Evolutionary conservation across 2,888 invertebrate species (phyloP), one percentile per base, ranked within the genome.

Genomic region (Drosophila pegasa): DNA sequence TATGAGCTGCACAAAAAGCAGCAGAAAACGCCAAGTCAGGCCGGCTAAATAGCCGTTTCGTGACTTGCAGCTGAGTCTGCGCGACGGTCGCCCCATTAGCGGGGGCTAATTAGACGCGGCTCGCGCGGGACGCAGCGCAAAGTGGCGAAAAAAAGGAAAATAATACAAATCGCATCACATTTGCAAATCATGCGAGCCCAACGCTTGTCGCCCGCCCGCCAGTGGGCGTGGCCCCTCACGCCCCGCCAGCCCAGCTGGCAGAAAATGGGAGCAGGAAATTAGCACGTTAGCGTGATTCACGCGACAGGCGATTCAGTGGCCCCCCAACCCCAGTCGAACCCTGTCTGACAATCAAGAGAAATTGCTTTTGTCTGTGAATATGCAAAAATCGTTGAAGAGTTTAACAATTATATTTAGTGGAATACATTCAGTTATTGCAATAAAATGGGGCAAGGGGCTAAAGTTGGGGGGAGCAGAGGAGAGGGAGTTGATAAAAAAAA

Each of bases 221-320:
- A 16, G 22, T 59, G 37, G 73, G 66, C 63, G 72, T 75, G 69
- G 37, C 48, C 10, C 22, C 7, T 4, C 9, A 38, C 18, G 12
- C 7, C 40, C 54, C 10, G 10, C 40, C n/a, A n/a, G n/a, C n/a
- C n/a, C 69, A 75, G 73, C 67, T 76, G 78, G 75, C 67, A 35
- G 35, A 67, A 73, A 71, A 81, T 73, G 63, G 61, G 80, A 78
- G 59, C 61, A 50, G 67, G 56, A 83, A 75, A 85, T 82, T 66
- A 77, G 85, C 83, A 83, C 85, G 80, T 85, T 84, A 69, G 83
- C 83, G 85, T 84, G 83, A 84, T 84, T 84, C 85, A 84, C 83
- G 83, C 85, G 85, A 84, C 85, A 84, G 59, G 22, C 50, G 14
- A 31, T 18, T 8, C 31, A 25, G 5, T 6, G n/a, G n/a, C 27